phyloP scores from a whole-genome alignment of 2,797 vertebrate species.

The Furcifer pardalis region DNA sequence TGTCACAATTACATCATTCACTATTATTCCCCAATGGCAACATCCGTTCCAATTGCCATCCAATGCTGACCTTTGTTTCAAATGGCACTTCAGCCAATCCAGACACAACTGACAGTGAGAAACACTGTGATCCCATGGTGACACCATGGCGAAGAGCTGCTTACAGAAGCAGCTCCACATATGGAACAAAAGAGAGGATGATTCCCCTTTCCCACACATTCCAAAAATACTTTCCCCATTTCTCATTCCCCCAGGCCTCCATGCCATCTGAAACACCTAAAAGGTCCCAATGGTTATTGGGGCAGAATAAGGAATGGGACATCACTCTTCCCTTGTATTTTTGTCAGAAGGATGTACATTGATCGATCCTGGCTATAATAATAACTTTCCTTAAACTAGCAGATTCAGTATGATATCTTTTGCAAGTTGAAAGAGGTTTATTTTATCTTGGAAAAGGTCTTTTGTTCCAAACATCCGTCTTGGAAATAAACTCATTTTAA shows the following conservation, averaged over 20 bases:
- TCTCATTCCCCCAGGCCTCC: too few relatives aligned
- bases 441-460: neutral
- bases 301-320: too few relatives aligned
- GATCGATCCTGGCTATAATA: neutral
- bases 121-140: neutral
- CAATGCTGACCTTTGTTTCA: neutral
- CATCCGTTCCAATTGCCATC: neutral
- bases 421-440: neutral
- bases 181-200: neutral
- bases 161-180: neutral
- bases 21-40: neutral
- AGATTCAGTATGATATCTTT: neutral
- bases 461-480: neutral
- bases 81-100: neutral
- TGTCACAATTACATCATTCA: neutral
- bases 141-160: neutral
- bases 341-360: neutral
- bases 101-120: neutral
- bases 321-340: too few relatives aligned
- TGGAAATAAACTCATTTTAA: neutral
- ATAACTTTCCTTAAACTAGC: neutral
- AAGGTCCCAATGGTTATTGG: too few relatives aligned
- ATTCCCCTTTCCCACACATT: neutral
- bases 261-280: too few relatives aligned
- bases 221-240: too few relatives aligned